These are phyloP conservation scores for Mimas tiliae DNA, from an alignment of 2,888 invertebrate species.

Conservation along the genomic window DNA sequence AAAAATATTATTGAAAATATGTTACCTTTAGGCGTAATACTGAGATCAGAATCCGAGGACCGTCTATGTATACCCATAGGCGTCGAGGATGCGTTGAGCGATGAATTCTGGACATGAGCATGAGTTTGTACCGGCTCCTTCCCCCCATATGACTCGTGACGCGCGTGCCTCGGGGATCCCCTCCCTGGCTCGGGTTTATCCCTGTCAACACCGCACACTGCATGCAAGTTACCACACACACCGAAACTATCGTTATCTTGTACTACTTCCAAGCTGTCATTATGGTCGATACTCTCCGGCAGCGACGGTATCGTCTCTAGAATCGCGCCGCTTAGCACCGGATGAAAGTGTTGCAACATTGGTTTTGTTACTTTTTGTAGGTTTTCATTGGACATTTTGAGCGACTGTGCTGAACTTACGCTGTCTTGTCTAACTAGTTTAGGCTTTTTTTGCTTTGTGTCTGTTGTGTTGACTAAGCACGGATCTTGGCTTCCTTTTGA, in stretches of 20 bases:
- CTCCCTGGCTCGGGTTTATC: slow-evolving; percentile 64
- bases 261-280: slow-evolving; percentile 63
- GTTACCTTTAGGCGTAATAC: slow-evolving; percentile 96
- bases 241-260: slow-evolving; percentile 81
- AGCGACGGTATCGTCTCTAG: slow-evolving; percentile 78
- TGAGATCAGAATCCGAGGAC: slow-evolving; percentile 97
- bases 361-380: slow-evolving; percentile 61
- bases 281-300: slow-evolving; percentile 62
- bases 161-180: slow-evolving; percentile 78
- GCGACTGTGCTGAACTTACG: slow-evolving; percentile 63
- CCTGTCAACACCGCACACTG: slow-evolving; percentile 78
- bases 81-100: slow-evolving; percentile 76
- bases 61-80: slow-evolving; percentile 88
- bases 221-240: slow-evolving; percentile 84
- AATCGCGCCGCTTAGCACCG: slow-evolving; percentile 64
- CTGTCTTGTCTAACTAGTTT: slow-evolving; percentile 71
- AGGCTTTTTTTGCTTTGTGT: slow-evolving; percentile 38
- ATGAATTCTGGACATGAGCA: slow-evolving; percentile 60
- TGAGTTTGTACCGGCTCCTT: slow-evolving; percentile 62
- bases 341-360: slow-evolving; percentile 69
- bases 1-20: slow-evolving; percentile 19
- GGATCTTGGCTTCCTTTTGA: slow-evolving; percentile 12
- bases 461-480: background rate
- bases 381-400: slow-evolving; percentile 70
- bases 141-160: slow-evolving; percentile 84